Evolutionary conservation across 2,113 vertebrate species (phyloP), one percentile per base, ranked within the genome.

Genomic region (Pituophis catenifer): DNA sequence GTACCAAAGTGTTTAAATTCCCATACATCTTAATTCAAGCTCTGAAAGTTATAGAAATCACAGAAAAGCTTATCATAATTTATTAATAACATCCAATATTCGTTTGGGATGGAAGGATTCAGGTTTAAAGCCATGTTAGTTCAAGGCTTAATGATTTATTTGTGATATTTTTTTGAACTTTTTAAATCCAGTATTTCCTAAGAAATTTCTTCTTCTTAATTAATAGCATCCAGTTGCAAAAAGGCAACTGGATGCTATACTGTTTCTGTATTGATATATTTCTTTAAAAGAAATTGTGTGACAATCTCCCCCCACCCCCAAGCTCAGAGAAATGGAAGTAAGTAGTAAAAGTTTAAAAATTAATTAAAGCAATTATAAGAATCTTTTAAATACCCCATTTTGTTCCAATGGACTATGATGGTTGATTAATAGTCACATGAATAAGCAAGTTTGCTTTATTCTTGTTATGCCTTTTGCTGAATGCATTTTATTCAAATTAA

Each of bases 231-330:
- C 26, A 52, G 21, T 21, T 23, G 19, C 58, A 88, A 85, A 89
- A 89, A 57, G 48, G 21, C 8, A 48, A 19, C 38, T 38, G 38
- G 38, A 38, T 38, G 38, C 86, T 24, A 23, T 23, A 33, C 38
- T 94, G 12, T 24, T 95, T 96, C 89, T 44, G 15, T n/a, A 86
- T 26, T 50, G 85, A 91, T 29, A 9, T 88, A 92, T 91, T 91
- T 55, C 8, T 91, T 54, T 29, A 50, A 0, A 93, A 89, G 89
- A 85, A 54, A 59, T 94, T 94, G 8, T 75, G 33, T 44, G n/a
- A 81, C 17, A 19, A 38, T 21, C 5, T 19, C 70, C 55, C 92
- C 13, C 11, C 33, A 29, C 11, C 17, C 86, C 11, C n/a, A 50
- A 89, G 6, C 70, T 91, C 44, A 0, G 19, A 96, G 90, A 33